A percentile compares a stretch with the other conserved stretches of the same genome.
Evolutionary conservation across 1,140 invertebrate species (phyloP).

Genomic region (Pogonognathellus flavescens): DNA sequence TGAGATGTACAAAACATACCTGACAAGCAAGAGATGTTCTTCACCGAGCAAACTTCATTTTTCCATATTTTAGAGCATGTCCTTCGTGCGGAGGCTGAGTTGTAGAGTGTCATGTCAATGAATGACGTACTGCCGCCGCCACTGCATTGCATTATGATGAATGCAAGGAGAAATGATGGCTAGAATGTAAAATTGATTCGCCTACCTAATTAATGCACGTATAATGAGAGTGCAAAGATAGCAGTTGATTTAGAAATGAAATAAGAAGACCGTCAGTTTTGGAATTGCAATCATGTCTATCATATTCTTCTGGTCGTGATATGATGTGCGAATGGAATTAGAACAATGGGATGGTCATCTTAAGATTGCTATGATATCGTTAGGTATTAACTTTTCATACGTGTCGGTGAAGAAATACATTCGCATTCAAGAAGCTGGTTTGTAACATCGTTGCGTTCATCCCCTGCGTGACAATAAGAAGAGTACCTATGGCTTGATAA

Average conservation of each 20-base stretch:
- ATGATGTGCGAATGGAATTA: slow-evolving; percentile 37
- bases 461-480: too few species aligned
- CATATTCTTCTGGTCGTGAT: slow-evolving; percentile 19
- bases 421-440: too few species aligned
- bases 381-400: slow-evolving; percentile 29
- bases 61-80: slow-evolving; percentile 5
- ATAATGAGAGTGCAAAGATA: neutral
- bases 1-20: too few species aligned
- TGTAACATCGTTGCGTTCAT: too few species aligned
- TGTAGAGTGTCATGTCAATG: slow-evolving; percentile 31
- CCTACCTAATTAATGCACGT: neutral
- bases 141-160: slow-evolving; percentile 27
- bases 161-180: neutral
- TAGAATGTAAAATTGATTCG: neutral
- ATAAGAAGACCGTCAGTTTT: slow-evolving; percentile 13
- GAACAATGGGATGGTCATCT: slow-evolving; percentile 43
- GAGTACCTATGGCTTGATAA: too few species aligned
- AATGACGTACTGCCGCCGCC: neutral
- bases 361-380: slow-evolving; percentile 41
- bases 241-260: slow-evolving; percentile 6
- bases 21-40: neutral
- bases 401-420: neutral
- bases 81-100: slow-evolving; percentile 24
- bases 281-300: slow-evolving; percentile 8
- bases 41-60: neutral